Evolutionary conservation across 37 sponge, comb jelly and placozoan genomes (phyloP).

Genomic region (Haliclona indistincta): DNA sequence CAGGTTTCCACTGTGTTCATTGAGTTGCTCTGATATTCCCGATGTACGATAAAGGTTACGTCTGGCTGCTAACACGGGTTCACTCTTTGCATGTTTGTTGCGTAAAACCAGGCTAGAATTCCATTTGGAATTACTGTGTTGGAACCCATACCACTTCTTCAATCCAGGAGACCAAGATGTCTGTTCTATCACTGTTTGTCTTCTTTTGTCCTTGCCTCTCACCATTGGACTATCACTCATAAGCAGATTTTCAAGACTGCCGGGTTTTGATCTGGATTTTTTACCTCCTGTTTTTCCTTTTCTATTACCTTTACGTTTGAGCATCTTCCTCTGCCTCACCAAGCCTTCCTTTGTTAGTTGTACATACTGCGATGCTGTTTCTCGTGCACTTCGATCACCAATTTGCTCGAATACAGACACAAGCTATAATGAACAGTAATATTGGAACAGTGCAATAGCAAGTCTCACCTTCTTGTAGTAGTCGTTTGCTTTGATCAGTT

Average conservation of each 20-base stretch:
- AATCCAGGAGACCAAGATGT: conserved; percentile 4
- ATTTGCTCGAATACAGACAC: conserved; percentile 23
- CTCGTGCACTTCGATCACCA: conserved; percentile 19
- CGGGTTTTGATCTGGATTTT: not conserved
- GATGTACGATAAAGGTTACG: conserved; percentile 1
- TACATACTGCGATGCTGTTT: not conserved
- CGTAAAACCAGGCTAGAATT: not conserved
- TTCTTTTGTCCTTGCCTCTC: not conserved
- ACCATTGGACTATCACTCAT: not conserved
- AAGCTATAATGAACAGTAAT: conserved; percentile 7
- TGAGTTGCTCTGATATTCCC: not conserved
- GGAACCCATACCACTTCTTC: no score
- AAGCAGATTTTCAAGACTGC: not conserved
- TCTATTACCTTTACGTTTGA: not conserved
- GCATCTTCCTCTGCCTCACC: not conserved
- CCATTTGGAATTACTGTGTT: not conserved
- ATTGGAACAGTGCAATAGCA: not conserved
- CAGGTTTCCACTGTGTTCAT: not conserved
- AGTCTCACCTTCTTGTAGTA: conserved; percentile 54
- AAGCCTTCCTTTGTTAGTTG: not conserved
- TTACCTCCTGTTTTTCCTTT: no score
- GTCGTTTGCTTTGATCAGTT: conserved; percentile 31
- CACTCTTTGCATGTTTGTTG: not conserved
- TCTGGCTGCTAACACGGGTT: not conserved
- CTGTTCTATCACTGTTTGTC: not conserved